Evolutionary conservation across 1,140 invertebrate species (phyloP), one percentile per base, ranked within the genome.

Genomic region (Drosophila setifemur): DNA sequence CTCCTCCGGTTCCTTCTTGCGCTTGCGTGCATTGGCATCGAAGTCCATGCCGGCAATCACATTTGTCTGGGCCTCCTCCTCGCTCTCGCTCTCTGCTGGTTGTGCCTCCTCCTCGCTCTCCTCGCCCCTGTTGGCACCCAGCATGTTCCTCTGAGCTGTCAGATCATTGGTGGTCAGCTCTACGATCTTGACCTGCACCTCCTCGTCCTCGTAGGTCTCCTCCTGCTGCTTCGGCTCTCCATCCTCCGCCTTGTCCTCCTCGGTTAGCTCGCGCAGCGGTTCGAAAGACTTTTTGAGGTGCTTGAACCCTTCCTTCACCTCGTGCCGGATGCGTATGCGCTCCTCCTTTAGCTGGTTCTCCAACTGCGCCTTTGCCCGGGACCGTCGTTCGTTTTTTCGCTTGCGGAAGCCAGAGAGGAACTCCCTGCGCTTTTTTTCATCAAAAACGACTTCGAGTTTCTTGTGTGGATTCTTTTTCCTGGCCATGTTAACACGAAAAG

Each of bases 401-500:
- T 95, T 96, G 33, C 92, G 94, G 90, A 96, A 96, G 4, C 95
- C 95, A 53, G 93, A 93, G 25, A 96, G 90, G 88, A 95, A 96
- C 29, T 96, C 94, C 89, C 94, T 94, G 61, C 93, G 89, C 73
- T 93, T 93, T 14, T 91, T 89, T 73, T 93, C 91, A 78, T 94
- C 93, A 60, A 94, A 94, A 0, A 93, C 92, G 23, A 94, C 75
- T 66, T 91, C 91, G 1, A 92, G 72, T 79, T 94, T 94, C 79
- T 94, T 94, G 52, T 89, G 93, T 43, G 78, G 40, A 21, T 39
- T 28, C 45, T 73, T 67, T 48, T 67, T 63, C 1, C 69, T 72
- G 9, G 70, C 64, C 82, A 87, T 85, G 75, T 47, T 68, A 1
- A 28, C n/a, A 12, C 5, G 4, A n/a, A n/a, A 11, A 49, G 6